Conservation (phyloP, 2,113 vertebrate species). For the Illadopsis cleaveri region DNA sequence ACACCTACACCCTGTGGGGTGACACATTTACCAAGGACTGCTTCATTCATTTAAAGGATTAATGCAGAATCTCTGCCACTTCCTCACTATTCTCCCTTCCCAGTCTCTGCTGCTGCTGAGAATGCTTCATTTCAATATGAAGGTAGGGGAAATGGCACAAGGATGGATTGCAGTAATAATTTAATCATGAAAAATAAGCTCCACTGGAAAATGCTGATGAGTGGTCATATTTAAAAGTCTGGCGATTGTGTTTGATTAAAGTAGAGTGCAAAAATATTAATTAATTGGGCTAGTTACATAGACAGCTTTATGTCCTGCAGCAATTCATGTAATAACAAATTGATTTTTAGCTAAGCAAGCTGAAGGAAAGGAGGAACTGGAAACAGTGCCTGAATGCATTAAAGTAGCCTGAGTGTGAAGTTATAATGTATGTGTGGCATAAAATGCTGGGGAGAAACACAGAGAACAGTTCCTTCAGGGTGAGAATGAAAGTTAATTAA, state of each 20-base stretch:
- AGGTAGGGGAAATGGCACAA: not conserved
- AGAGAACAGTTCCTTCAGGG: not conserved
- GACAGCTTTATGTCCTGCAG: conserved; percentile 50
- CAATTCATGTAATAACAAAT: conserved; percentile 64
- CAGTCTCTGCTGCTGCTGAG: not conserved
- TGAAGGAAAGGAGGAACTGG: not conserved
- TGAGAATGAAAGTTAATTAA: conserved; percentile 9
- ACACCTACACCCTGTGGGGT: not conserved
- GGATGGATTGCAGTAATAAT: not conserved
- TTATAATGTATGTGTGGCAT: not conserved
- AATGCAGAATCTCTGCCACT: not conserved
- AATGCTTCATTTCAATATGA: not conserved
- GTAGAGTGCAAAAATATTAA: conserved; percentile 38
- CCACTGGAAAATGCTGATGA: conserved; percentile 19
- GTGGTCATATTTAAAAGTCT: not conserved
- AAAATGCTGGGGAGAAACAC: conserved; percentile 12
- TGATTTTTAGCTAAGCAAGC: conserved; percentile 41
- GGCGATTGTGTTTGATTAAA: conserved; percentile 52
- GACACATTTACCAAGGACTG: not conserved
- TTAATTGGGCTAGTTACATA: conserved; percentile 39
- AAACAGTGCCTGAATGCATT: conserved; percentile 22
- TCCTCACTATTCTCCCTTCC: not conserved
- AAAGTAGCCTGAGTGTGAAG: not conserved
- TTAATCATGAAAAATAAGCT: conserved; percentile 41
- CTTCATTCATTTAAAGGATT: not conserved